phyloP scores from a whole-genome alignment of 2,113 vertebrate species.

The Desmodus rotundus region DNA sequence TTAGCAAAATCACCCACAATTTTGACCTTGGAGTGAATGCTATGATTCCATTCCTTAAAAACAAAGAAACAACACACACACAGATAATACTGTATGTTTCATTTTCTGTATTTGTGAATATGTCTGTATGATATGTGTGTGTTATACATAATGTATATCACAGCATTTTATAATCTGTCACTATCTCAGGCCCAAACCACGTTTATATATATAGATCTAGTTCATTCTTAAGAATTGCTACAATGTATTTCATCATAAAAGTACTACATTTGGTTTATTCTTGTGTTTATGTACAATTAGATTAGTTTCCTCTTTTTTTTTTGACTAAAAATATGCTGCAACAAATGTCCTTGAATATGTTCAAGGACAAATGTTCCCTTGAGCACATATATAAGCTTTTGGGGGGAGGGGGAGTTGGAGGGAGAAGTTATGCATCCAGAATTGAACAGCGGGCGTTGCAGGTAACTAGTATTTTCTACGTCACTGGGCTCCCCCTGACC shows the following conservation, averaged over 20 bases:
- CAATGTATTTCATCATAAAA: neutral
- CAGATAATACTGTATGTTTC: accelerated
- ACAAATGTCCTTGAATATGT: neutral
- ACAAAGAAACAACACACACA: neutral
- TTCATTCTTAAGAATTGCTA: neutral
- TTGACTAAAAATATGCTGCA: neutral
- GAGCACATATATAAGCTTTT: neutral
- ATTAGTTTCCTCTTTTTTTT: neutral
- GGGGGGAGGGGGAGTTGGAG: accelerated
- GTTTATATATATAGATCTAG: neutral
- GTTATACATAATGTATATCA: neutral
- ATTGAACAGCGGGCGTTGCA: neutral
- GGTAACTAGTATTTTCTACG: neutral
- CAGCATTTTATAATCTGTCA: neutral
- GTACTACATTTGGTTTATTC: neutral
- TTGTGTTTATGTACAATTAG: neutral
- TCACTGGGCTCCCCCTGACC: neutral
- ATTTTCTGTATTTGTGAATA: neutral
- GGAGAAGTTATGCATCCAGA: neutral
- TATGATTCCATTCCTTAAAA: neutral
- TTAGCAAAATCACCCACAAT: neutral
- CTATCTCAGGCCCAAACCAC: neutral
- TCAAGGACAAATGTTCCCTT: neutral
- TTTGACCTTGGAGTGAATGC: neutral
- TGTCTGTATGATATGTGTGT: neutral